Evolutionary conservation across 2,797 vertebrate species (phyloP).

Genomic region (Garrulus glandarius): DNA sequence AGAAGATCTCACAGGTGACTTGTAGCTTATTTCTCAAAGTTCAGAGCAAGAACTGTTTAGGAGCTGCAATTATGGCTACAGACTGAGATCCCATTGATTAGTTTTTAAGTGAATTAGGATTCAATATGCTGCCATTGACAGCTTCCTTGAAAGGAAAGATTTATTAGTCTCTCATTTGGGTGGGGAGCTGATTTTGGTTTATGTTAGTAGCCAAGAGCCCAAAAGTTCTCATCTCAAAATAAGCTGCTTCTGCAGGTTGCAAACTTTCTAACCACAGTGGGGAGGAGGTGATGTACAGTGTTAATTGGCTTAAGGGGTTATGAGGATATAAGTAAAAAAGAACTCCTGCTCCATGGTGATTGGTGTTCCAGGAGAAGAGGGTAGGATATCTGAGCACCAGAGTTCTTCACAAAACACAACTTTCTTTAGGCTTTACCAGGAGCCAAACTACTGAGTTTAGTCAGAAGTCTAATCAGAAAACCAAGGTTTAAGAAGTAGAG

Average conservation of each 20-base stretch:
- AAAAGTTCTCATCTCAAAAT: neutral
- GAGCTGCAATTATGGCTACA: neutral
- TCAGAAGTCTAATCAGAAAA: neutral
- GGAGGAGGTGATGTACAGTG: neutral
- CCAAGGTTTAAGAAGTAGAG: neutral
- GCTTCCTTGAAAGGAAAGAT: neutral
- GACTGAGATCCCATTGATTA: neutral
- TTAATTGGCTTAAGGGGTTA: neutral
- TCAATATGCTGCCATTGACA: neutral
- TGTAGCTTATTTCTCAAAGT: slow-evolving; percentile 74
- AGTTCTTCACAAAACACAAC: neutral
- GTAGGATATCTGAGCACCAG: neutral
- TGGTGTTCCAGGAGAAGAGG: neutral
- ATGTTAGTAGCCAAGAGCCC: neutral
- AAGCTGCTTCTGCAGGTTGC: neutral
- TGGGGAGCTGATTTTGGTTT: neutral
- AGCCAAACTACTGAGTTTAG: neutral
- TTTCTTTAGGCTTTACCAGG: neutral
- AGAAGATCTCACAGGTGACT: slow-evolving; percentile 73
- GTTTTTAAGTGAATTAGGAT: neutral
- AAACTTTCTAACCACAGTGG: accelerated
- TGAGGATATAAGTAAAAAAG: neutral
- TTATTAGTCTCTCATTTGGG: neutral
- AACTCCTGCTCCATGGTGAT: neutral
- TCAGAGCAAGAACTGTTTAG: neutral